These are phyloP conservation scores for Sarcophaga subvicina DNA, from an alignment of 2,888 invertebrate species.

Conservation along the genomic window DNA sequence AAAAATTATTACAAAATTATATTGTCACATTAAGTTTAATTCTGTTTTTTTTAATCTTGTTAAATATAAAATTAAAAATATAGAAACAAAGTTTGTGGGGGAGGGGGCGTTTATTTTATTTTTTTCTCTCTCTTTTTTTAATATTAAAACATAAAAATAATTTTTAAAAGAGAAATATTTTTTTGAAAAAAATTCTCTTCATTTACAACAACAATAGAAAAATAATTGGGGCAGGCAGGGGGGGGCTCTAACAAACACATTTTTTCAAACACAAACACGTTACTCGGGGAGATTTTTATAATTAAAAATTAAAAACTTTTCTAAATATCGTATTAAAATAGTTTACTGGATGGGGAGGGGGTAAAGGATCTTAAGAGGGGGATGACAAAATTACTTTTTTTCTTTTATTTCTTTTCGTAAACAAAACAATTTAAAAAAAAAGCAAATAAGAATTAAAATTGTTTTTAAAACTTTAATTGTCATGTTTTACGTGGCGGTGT, in stretches of 20 bases:
- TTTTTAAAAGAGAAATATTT: background rate
- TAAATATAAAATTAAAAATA: background rate
- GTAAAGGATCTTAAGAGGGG: background rate
- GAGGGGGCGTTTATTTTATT: too few relatives aligned
- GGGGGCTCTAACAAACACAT: too few relatives aligned
- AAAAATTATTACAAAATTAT: background rate
- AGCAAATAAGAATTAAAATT: constrained; percentile 29
- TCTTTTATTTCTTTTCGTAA: too few relatives aligned
- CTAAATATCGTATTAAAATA: too few relatives aligned
- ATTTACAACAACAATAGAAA: constrained; percentile 1
- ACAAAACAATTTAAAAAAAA: constrained; percentile 17
- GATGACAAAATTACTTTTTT: background rate
- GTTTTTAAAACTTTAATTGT: constrained; percentile 71
- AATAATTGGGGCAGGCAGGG: background rate
- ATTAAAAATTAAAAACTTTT: background rate
- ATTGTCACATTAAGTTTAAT: too few relatives aligned
- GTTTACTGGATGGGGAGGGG: too few relatives aligned
- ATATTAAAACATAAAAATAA: constrained; percentile 14
- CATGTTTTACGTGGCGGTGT: constrained; percentile 82
- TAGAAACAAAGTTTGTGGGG: background rate
- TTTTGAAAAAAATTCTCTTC: background rate
- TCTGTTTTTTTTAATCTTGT: background rate
- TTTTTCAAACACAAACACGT: constrained; percentile 6
- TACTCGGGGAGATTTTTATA: background rate
- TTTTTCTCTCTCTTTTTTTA: constrained; percentile 25